Evolutionary conservation across 2,113 vertebrate species (phyloP), one percentile per base, ranked within the genome.

Genomic region (Limnothrissa miodon): DNA sequence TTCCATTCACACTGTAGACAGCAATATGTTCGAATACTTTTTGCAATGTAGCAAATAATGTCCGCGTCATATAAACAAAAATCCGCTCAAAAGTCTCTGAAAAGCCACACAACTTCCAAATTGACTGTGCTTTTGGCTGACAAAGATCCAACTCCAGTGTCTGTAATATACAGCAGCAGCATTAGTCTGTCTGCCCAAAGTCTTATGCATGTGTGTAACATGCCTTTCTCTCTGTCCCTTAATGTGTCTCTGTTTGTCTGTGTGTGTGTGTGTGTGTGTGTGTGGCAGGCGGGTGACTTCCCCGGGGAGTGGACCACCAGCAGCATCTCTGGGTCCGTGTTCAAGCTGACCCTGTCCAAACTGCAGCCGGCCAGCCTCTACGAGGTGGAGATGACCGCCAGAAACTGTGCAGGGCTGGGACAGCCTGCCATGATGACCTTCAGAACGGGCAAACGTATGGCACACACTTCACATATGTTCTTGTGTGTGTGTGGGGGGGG

Each of bases 381-480:
- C 0, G 98, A 99, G 90, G 98, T 99, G 85, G 98, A 99, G 92
- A 98, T 99, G 97, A 90, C 96, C 0, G 97, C 97, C 78, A 96
- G 95, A 88, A 99, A 97, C 93, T 99, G 98, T 78, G 94, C 96
- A 0, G 98, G 97, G 0, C 91, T 98, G 83, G 97, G 98, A 62
- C 98, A 99, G 91, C 97, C 97, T 0, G 97, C 98, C 82, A 99
- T 99, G 98, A 97, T 99, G 94, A 99, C 98, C 87, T 99, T 99
- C 92, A 95, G 98, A 87, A 99, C 98, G 0, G 97, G 98, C 92
- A 95, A 94, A 91, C 88, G 92, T 92, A 44, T 21, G 5, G 15
- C 53, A 29, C 39, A 78, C 46, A 5, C 45, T 82, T 21, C n/a
- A 9, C 23, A 23, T 36, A 7, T 87, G 1, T 56, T 2, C 39